Conservation (phyloP, 2,888 invertebrate species). For the Ichneumoninae sp. region DNA sequence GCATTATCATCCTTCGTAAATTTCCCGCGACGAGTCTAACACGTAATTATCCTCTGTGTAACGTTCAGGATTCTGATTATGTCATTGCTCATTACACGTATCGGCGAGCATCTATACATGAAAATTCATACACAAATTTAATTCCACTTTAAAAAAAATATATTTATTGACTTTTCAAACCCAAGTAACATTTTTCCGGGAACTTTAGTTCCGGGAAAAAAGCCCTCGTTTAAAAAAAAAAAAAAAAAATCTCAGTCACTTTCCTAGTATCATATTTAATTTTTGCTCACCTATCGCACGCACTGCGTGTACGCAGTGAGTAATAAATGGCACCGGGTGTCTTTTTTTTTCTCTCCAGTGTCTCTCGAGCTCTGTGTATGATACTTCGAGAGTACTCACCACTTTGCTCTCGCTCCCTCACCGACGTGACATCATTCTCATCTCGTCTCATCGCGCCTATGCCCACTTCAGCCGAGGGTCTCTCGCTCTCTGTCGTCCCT, state of each 20-base stretch:
- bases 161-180: no score
- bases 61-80: no score
- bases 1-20: no score
- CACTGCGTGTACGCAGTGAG: neutral
- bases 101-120: neutral
- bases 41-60: no score
- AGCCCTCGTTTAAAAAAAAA: no score
- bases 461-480: constrained; percentile 23
- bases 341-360: constrained; percentile 32
- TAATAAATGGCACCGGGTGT: constrained; percentile 42
- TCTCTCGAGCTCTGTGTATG: constrained; percentile 40
- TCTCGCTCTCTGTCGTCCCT: constrained; percentile 9
- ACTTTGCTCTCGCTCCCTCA: constrained; percentile 34
- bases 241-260: neutral
- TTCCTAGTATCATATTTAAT: no score
- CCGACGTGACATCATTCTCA: constrained; percentile 65
- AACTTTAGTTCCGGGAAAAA: neutral
- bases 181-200: no score
- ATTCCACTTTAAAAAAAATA: no score
- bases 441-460: constrained; percentile 59
- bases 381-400: constrained; percentile 52
- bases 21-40: no score
- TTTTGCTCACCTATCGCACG: neutral
- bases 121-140: neutral
- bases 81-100: neutral